A percentile compares a stretch with the other conserved stretches of the same genome.
Evolutionary conservation across 1,140 invertebrate genomes (phyloP).

Genomic region (Xylocopa sonorina): DNA sequence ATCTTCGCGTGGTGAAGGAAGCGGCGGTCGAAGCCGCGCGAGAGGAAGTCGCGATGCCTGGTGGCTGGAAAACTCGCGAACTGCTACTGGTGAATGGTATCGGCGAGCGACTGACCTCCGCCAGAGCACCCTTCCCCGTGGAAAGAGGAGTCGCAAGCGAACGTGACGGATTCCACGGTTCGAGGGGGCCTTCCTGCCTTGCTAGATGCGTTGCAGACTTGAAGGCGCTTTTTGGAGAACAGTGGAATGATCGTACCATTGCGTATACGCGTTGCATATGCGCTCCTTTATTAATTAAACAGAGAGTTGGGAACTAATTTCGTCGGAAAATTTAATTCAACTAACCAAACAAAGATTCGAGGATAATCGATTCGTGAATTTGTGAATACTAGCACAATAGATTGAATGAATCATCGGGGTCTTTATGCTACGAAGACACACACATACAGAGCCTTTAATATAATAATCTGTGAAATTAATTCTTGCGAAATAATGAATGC

Average conservation of each 20-base stretch:
- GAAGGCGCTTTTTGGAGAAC: constrained; percentile 21
- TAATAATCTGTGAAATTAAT: too few species aligned
- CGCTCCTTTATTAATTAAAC: too few species aligned
- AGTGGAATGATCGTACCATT: not conserved
- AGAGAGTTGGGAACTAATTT: not conserved
- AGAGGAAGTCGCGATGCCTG: constrained; percentile 5
- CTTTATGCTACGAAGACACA: too few species aligned
- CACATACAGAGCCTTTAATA: too few species aligned
- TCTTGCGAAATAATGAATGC: too few species aligned
- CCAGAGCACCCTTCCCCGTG: constrained; percentile 56
- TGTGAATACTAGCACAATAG: too few species aligned
- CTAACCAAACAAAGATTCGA: too few species aligned
- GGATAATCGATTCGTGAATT: too few species aligned
- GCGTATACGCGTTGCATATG: too few species aligned
- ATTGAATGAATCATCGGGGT: too few species aligned
- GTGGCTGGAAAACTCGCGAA: constrained; percentile 65
- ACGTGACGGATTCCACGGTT: constrained; percentile 72
- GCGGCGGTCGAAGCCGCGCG: constrained; percentile 2
- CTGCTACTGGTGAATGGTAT: constrained; percentile 59
- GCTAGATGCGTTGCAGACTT: constrained; percentile 37
- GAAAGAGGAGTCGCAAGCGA: constrained; percentile 60
- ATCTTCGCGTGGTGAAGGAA: not conserved
- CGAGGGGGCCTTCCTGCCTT: constrained; percentile 52
- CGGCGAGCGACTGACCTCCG: constrained; percentile 39
- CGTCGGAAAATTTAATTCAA: not conserved